Conservation (phyloP, 2,113 vertebrate genomes). For the Australoheros scitulus region DNA sequence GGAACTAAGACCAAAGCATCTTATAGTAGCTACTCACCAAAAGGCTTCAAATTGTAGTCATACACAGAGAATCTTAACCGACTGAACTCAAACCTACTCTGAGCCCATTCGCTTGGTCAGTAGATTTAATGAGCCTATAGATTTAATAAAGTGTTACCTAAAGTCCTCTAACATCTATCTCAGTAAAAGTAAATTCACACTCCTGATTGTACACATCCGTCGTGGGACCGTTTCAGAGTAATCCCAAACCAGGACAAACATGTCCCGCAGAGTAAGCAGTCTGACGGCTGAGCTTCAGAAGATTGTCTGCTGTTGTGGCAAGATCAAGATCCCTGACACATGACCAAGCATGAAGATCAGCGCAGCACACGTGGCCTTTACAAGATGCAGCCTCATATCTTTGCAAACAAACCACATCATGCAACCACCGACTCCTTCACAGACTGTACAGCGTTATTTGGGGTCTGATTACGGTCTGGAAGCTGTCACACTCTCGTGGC, state of each 20-base stretch:
- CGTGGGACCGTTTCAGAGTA: neutral
- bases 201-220: neutral
- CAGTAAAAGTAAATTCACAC: neutral
- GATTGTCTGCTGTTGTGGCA: slow-evolving; percentile 56
- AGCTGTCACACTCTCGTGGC: neutral
- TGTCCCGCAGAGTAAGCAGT: slow-evolving; percentile 1
- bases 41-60: accelerated
- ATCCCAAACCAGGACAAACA: slow-evolving; percentile 3
- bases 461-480: slow-evolving; percentile 17
- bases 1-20: neutral
- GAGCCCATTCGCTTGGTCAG: neutral
- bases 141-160: neutral
- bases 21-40: neutral
- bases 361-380: neutral
- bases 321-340: slow-evolving; percentile 1
- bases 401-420: neutral
- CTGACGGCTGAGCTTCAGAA: neutral
- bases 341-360: neutral
- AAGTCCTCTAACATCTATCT: neutral
- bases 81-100: neutral
- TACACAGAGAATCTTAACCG: neutral
- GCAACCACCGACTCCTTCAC: neutral
- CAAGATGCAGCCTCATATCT: neutral
- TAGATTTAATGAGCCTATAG: neutral
- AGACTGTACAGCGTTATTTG: neutral